Base-by-base conservation (phyloP, 1,140 invertebrate species). In the Probaryconus sp. region DNA sequence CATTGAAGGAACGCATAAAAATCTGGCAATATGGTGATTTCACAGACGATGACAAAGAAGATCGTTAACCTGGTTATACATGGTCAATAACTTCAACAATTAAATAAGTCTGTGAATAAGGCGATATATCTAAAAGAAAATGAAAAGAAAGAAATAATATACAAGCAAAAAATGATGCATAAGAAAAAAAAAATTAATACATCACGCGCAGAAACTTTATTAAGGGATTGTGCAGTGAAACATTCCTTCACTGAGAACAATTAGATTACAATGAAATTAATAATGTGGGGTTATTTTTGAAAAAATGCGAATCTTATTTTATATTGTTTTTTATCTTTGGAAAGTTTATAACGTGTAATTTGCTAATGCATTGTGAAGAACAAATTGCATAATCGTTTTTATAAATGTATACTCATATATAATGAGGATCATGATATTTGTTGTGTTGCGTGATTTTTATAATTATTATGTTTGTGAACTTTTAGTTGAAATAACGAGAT, bases 11-110 rank as follows among this genome's bases (percentile, higher is more conserved):
- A 38, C 95, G 96, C 86, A 87, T 92, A 53, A 95, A 94, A 82
- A 93, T 99, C 68, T 99, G 97, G 97, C 92, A 94, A 77, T 98
- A 99, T 84, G 97, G 97, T 10, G 97, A 99, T 83, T 95, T 98
- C 81, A 96, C 94, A 51, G 96, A 96, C 74, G 97, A 98, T 79
- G 96, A 98, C 87, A 92, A 92, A 69, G 95, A 97, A 87, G 81
- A 85, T 47, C 81, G 81, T 71, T 83, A 82, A 85, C 75, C n/a
- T 33, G 11, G 53, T 17, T n/a, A 28, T 43, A 9, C 28, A 18
- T 47, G 5, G 21, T 35, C 30, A 18, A 17, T 10, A 40, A 40
- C 48, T 47, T 11, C 17, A 45, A 64, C 33, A 26, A n/a, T n/a
- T n/a, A n/a, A n/a, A n/a, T n/a, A n/a, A n/a, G n/a, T n/a, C n/a